Evolutionary conservation across 2,888 invertebrate genomes (phyloP), one percentile per base, ranked within the genome.

Genomic region (Rhabditophanes sp.): DNA sequence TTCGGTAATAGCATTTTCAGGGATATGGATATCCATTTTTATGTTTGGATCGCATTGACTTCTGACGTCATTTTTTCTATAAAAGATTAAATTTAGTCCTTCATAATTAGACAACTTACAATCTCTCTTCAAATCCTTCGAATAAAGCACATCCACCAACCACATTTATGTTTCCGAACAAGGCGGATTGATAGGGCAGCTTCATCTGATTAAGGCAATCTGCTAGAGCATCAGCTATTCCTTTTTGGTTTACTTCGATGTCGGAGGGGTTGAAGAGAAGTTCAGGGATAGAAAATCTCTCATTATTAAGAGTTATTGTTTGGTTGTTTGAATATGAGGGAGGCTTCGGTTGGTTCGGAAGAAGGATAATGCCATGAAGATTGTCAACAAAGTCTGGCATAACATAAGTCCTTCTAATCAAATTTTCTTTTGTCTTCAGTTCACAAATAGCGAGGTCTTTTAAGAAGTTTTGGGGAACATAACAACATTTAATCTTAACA

Each of bases 401-500:
- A 0, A 96, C 79, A 66, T 96, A 96, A 64, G 93, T 90, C 48
- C 78, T 33, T 3, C 78, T 74, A 35, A 85, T 79, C 3, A 76
- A 74, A 52, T 74, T 74, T 22, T 74, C 74, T 23, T 48, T 39
- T 1, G 2, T 37, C 29, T 20, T 37, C 41, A 37, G 33, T 24
- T n/a, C 12, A 21, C 11, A 39, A 23, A 17, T 36, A 1, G 9
- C 11, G 9, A 19, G n/a, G 53, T 88, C 87, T 14, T 70, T 69
- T 55, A 75, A 75, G 56, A 87, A 84, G 64, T 90, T 73, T 48
- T 75, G 72, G 0, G 88, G 79, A 0, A 93, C 84, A 70, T 78
- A 96, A 65, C 93, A 93, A 0, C 81, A 77, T 65, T 96, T 93
- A 68, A 99, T 96, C 67, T 99, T 99, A 1, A 80, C 81, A 70